phyloP scores from a whole-genome alignment of 2,888 invertebrate genomes.

The Drosophila seclusa region DNA sequence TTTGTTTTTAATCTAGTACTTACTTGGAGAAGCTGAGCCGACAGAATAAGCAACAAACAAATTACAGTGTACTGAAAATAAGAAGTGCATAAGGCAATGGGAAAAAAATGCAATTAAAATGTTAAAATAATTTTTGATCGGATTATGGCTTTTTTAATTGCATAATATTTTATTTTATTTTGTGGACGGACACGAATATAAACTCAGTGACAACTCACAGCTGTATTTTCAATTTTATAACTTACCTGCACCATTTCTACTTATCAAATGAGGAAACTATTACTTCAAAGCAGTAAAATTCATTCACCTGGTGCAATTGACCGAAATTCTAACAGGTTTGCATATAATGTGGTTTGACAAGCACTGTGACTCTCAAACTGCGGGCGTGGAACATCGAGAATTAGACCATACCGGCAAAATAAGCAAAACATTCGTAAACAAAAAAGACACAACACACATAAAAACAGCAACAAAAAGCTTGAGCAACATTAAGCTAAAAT shows the following conservation, averaged over 20 bases:
- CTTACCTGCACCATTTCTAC: conserved; percentile 6
- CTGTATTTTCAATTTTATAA: neutral
- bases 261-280: conserved; percentile 1
- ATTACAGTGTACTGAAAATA: neutral
- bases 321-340: conserved; percentile 31
- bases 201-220: neutral
- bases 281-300: neutral
- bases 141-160: neutral
- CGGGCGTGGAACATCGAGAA: conserved; percentile 2
- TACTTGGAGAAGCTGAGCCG: neutral
- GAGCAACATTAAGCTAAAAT: conserved; percentile 14
- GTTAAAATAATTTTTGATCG: neutral
- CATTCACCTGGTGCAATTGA: conserved; percentile 4
- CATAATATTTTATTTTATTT: neutral
- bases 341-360: conserved; percentile 16
- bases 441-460: conserved; percentile 15
- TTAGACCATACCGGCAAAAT: conserved; percentile 45
- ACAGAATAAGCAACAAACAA: neutral
- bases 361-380: conserved; percentile 26
- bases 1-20: neutral
- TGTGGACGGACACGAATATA: neutral
- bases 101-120: neutral
- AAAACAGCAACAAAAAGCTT: conserved; percentile 38
- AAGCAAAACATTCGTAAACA: conserved; percentile 47
- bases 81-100: neutral